Evolutionary conservation across 37 sponge, comb jelly and placozoan genomes (phyloP).

Genomic region (Lycopodina hypogea): DNA sequence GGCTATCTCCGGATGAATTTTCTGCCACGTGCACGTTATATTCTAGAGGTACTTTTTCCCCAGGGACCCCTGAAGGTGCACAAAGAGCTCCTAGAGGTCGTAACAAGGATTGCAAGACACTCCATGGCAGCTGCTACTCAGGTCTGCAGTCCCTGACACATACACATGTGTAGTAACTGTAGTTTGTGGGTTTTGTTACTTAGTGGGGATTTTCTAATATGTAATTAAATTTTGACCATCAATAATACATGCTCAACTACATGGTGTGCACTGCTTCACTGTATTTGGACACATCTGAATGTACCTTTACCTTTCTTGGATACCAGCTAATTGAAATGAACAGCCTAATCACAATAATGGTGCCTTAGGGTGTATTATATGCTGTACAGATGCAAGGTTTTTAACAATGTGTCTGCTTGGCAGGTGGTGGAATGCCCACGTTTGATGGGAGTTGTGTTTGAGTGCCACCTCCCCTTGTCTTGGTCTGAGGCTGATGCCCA

Average conservation of each 20-base stretch:
- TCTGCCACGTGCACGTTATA: conserved; percentile 69
- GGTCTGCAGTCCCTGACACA: conserved; percentile 13
- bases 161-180: background rate
- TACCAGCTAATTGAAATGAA: too few relatives aligned
- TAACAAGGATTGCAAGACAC: conserved; percentile 67
- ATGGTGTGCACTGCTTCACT: too few relatives aligned
- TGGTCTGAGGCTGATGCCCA: conserved; percentile 27
- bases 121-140: conserved; percentile 68
- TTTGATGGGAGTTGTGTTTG: conserved; percentile 53
- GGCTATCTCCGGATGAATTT: conserved; percentile 66
- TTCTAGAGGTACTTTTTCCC: conserved; percentile 67
- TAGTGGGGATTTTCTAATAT: too few relatives aligned
- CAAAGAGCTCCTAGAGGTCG: conserved; percentile 50
- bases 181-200: too few relatives aligned
- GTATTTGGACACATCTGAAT: too few relatives aligned
- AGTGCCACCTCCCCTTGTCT: conserved; percentile 46
- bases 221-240: too few relatives aligned
- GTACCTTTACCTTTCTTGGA: too few relatives aligned
- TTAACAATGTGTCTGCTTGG: background rate
- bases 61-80: background rate
- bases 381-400: background rate
- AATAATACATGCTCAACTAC: too few relatives aligned
- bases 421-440: conserved; percentile 71
- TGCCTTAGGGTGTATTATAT: too few relatives aligned
- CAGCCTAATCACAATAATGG: too few relatives aligned